Percentiles rank a stretch among this genome's conserved stretches.
Conservation (phyloP, 2,113 vertebrate genomes). For the Amphiprion ocellaris region DNA sequence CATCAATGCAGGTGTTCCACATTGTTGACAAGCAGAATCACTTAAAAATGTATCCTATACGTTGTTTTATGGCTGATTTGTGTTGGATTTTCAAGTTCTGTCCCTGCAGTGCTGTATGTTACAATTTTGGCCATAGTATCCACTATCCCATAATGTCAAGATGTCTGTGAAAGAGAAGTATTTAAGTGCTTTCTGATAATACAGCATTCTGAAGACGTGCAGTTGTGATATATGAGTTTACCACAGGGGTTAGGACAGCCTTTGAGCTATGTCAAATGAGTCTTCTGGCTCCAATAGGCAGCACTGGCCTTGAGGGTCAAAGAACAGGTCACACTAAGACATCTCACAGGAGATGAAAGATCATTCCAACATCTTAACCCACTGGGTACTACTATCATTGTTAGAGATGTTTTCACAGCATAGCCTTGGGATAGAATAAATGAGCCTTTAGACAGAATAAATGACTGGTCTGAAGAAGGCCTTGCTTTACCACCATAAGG, state of each 20-base stretch:
- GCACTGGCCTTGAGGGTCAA: conserved; percentile 68
- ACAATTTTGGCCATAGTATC: conserved; percentile 17
- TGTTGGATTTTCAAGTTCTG: background rate
- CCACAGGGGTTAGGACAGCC: conserved; percentile 58
- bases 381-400: conserved; percentile 78
- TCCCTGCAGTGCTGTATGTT: background rate
- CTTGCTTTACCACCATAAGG: conserved; percentile 64
- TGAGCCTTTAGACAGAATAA: conserved; percentile 77
- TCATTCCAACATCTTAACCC: conserved; percentile 69
- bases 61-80: background rate
- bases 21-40: background rate
- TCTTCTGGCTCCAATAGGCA: conserved; percentile 73
- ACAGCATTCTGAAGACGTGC: conserved; percentile 37
- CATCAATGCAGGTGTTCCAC: background rate
- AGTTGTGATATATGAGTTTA: conserved; percentile 52
- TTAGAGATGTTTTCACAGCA: conserved; percentile 81
- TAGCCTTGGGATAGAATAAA: conserved; percentile 80
- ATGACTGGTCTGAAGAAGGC: conserved; percentile 66
- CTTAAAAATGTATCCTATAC: background rate
- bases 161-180: conserved; percentile 5
- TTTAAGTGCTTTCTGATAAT: conserved; percentile 31
- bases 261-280: conserved; percentile 72
- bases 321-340: conserved; percentile 68
- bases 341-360: conserved; percentile 69
- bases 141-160: conserved; percentile 27